Evolutionary conservation across 1,140 invertebrate genomes (phyloP).

Genomic region (Camponotus vicinus): DNA sequence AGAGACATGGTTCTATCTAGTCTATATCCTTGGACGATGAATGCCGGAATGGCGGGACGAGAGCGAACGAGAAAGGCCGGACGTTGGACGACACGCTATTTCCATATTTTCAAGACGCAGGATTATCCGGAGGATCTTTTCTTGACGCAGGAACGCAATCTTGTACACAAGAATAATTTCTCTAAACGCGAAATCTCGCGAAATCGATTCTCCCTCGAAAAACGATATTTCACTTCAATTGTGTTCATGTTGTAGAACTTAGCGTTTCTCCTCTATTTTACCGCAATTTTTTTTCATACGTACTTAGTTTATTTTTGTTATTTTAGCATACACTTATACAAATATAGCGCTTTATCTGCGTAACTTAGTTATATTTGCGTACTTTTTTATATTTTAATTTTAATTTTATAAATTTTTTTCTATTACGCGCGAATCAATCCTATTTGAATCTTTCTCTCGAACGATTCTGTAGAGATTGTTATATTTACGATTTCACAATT

Average conservation of each 20-base stretch:
- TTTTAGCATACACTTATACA: slow-evolving; percentile 1
- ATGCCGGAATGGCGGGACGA: not conserved
- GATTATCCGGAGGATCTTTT: slow-evolving; percentile 19
- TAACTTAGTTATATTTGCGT: not conserved
- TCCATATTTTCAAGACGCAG: slow-evolving; percentile 37
- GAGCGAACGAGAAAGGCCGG: not conserved
- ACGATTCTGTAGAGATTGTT: slow-evolving; percentile 2
- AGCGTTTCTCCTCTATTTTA: not conserved
- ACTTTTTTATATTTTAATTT: slow-evolving; percentile 4
- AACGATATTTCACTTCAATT: not conserved
- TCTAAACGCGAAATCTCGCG: not conserved
- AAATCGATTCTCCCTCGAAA: not conserved
- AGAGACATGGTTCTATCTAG: slow-evolving; percentile 25
- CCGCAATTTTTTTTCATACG: not conserved
- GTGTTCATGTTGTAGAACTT: not conserved
- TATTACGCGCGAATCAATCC: too few relatives aligned
- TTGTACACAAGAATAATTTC: slow-evolving; percentile 5
- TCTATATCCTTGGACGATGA: slow-evolving; percentile 34
- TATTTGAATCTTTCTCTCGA: not conserved
- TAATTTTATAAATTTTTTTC: not conserved
- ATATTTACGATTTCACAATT: slow-evolving; percentile 41
- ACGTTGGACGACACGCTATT: slow-evolving; percentile 29
- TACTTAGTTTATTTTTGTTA: not conserved
- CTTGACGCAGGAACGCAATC: not conserved
- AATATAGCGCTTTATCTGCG: not conserved